A percentile compares a stretch with the other conserved stretches of the same genome.
Conservation (phyloP, 1,140 invertebrate genomes). For the Brachionus paranguensis region DNA sequence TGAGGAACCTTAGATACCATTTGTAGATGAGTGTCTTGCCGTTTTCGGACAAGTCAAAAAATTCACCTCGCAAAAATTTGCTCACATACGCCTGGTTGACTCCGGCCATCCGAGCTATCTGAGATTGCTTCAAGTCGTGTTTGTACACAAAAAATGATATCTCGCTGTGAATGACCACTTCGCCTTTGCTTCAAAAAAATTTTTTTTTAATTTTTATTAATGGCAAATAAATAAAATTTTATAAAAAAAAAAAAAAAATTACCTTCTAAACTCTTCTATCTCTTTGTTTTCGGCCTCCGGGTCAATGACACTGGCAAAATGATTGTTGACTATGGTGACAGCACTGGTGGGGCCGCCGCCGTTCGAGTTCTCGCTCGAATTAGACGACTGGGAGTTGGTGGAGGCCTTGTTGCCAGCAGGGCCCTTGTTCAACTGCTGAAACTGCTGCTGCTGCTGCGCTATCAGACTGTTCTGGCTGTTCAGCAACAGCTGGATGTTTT, state of each 20-base stretch:
- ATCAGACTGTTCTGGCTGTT: not conserved
- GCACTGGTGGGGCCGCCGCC: not conserved
- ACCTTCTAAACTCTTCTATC: conserved; percentile 30
- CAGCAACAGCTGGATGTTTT: not conserved
- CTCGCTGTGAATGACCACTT: conserved; percentile 47
- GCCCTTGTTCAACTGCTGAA: not conserved
- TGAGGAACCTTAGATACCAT: conserved; percentile 50
- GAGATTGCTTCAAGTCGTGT: conserved; percentile 51
- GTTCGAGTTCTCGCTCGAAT: not conserved
- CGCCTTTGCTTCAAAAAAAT: conserved; percentile 45
- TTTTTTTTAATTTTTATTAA: not conserved
- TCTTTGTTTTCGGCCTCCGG: conserved; percentile 15
- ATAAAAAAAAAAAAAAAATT: not conserved
- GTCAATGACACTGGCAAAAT: not conserved
- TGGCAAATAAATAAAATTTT: not conserved
- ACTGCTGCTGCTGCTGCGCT: not conserved
- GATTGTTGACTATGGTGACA: not conserved
- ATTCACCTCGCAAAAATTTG: conserved; percentile 51
- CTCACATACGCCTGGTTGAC: conserved; percentile 53
- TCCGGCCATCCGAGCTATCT: conserved; percentile 51
- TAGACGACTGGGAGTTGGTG: not conserved
- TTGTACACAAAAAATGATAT: conserved; percentile 49
- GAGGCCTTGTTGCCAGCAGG: not conserved
- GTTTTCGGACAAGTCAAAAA: conserved; percentile 50
- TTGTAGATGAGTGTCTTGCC: conserved; percentile 49